These are phyloP conservation scores for Syngnathus floridae DNA, from an alignment of 2,113 vertebrate genomes.

Conservation along the genomic window DNA sequence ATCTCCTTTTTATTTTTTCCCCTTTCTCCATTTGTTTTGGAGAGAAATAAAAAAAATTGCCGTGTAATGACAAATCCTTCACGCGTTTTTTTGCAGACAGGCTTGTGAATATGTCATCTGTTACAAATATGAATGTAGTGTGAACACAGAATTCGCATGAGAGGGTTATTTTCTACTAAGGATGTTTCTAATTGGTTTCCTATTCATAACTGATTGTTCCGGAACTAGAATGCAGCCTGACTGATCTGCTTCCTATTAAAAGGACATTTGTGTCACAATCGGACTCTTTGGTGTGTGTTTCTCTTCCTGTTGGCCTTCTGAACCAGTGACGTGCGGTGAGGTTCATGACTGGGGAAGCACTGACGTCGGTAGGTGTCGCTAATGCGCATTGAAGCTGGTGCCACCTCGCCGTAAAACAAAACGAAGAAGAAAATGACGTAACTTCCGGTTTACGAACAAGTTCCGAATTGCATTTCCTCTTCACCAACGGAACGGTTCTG, in stretches of 20 bases:
- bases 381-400: no score
- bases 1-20: slow-evolving; percentile 52
- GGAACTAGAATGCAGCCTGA: slow-evolving; percentile 67
- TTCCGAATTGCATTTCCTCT: no score
- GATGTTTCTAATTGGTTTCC: slow-evolving; percentile 73
- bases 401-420: no score
- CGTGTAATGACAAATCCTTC: slow-evolving; percentile 41
- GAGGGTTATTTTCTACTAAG: slow-evolving; percentile 73
- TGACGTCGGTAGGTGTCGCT: no score
- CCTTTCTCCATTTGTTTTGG: slow-evolving; percentile 15
- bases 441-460: no score
- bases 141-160: slow-evolving; percentile 70
- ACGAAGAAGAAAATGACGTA: no score
- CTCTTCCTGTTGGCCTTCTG: not conserved
- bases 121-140: slow-evolving; percentile 67
- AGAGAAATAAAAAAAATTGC: slow-evolving; percentile 8
- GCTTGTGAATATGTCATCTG: slow-evolving; percentile 64
- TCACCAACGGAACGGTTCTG: no score
- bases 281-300: slow-evolving; percentile 1
- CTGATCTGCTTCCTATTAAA: slow-evolving; percentile 74
- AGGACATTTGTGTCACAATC: slow-evolving; percentile 60
- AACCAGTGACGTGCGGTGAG: no score
- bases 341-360: no score
- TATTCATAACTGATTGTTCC: slow-evolving; percentile 60
- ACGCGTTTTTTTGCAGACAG: slow-evolving; percentile 32